phyloP scores from a whole-genome alignment of 2,113 vertebrate species.

The Noctilio leporinus region DNA sequence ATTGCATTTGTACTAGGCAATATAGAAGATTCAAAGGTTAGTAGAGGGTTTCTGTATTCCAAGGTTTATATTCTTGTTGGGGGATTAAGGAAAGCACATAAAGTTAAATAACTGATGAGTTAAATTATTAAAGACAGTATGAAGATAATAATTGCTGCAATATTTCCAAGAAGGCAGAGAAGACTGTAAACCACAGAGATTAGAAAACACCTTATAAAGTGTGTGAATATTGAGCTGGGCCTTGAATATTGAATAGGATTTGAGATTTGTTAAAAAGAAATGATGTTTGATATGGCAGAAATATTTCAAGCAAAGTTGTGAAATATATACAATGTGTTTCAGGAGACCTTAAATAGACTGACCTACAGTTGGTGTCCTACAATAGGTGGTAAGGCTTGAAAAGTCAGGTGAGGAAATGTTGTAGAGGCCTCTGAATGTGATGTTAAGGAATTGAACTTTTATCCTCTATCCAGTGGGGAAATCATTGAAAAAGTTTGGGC shows the following conservation, averaged over 20 bases:
- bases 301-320: conserved; percentile 8
- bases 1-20: not conserved
- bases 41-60: not conserved
- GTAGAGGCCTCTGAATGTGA: not conserved
- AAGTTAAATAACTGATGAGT: not conserved
- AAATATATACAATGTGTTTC: not conserved
- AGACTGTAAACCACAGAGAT: not conserved
- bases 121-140: conserved; percentile 8
- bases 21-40: conserved; percentile 16
- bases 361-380: not conserved
- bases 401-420: not conserved
- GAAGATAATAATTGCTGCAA: not conserved
- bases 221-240: not conserved
- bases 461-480: not conserved
- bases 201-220: not conserved
- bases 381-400: not conserved
- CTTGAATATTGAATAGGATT: not conserved
- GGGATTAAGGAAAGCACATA: conserved; percentile 2
- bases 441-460: not conserved
- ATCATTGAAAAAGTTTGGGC: not conserved
- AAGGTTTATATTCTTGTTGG: not conserved
- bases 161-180: conserved; percentile 10
- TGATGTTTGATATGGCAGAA: not conserved
- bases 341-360: not conserved
- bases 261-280: conserved; percentile 2